phyloP scores from a whole-genome alignment of 1,140 invertebrate species.

The Yoshiicerus persimilis region DNA sequence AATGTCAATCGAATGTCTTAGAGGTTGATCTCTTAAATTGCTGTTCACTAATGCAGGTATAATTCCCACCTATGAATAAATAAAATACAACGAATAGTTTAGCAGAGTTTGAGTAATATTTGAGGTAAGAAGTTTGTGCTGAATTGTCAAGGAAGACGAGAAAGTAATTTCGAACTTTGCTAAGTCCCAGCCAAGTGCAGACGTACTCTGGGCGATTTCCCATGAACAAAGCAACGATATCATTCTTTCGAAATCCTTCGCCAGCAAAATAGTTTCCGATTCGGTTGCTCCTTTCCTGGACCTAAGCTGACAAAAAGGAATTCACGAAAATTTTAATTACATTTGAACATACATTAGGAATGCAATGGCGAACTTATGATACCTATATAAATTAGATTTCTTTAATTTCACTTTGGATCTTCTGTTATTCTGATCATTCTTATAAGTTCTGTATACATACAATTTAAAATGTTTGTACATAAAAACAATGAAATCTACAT shows the following conservation, averaged over 20 bases:
- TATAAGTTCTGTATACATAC: no score
- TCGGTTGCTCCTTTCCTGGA: constrained; percentile 64
- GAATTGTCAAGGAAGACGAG: not conserved
- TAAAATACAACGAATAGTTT: not conserved
- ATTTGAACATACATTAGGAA: not conserved
- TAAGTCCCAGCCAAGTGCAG: constrained; percentile 67
- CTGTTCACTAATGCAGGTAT: constrained; percentile 85
- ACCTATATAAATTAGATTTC: no score
- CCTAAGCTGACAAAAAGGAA: constrained; percentile 50
- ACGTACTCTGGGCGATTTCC: constrained; percentile 66
- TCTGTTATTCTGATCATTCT: no score
- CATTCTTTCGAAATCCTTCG: constrained; percentile 61
- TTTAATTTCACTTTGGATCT: no score
- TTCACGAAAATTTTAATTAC: not conserved
- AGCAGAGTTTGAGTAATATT: not conserved
- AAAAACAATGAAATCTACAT: no score
- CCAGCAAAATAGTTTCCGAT: constrained; percentile 63
- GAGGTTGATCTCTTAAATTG: constrained; percentile 72
- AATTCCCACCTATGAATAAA: constrained; percentile 60
- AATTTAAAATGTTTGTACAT: no score
- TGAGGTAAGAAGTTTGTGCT: not conserved
- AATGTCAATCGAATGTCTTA: constrained; percentile 78
- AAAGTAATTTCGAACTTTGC: constrained; percentile 58
- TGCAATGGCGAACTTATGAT: not conserved
- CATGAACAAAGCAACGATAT: constrained; percentile 70